Evolutionary conservation across 2,113 vertebrate genomes (phyloP), one percentile per base, ranked within the genome.

Genomic region (Cinclus mexicanus): DNA sequence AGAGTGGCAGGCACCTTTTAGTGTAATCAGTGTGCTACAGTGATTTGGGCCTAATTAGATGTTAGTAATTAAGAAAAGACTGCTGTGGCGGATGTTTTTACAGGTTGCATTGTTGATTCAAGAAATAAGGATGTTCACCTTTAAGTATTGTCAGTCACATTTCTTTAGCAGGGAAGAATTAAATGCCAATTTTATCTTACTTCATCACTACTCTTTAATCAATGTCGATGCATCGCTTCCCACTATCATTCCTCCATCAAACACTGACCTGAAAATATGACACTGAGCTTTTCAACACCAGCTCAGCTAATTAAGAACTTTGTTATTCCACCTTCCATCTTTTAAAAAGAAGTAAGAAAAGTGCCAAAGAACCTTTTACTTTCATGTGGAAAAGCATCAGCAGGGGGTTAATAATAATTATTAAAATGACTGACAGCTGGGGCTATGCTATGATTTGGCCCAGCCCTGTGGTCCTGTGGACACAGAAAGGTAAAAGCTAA

Each of bases 121-220:
- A 96, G 91, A 89, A 71, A 93, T 76, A 94, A 93, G 95, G 68
- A 60, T 71, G 75, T 87, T 97, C 93, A 93, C 87, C 93, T 97
- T 97, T 96, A 95, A 94, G 90, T 96, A 95, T 87, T 83, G 89
- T 95, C 95, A 93, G 49, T 39, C 90, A 95, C 89, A 96, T 95
- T 94, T 83, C 95, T 91, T 96, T 88, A 81, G 52, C 87, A 91
- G 37, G 76, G 90, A 94, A 96, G 96, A 97, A 97, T 95, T 83
- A 97, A 97, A 96, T 97, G 97, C 97, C 97, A 96, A 91, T 98
- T 97, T 98, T 98, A 97, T 96, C 97, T 97, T 96, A 94, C 98
- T 96, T 97, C 97, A 97, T 97, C 97, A 95, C 89, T 94, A 91
- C 88, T 97, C 96, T 98, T 98, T 98, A 98, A 98, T 98, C 98